A percentile compares a stretch with the other conserved stretches of the same genome.
These are phyloP conservation scores for Opisthograptis luteolata DNA, from an alignment of 2,888 invertebrate species.

Conservation along the genomic window DNA sequence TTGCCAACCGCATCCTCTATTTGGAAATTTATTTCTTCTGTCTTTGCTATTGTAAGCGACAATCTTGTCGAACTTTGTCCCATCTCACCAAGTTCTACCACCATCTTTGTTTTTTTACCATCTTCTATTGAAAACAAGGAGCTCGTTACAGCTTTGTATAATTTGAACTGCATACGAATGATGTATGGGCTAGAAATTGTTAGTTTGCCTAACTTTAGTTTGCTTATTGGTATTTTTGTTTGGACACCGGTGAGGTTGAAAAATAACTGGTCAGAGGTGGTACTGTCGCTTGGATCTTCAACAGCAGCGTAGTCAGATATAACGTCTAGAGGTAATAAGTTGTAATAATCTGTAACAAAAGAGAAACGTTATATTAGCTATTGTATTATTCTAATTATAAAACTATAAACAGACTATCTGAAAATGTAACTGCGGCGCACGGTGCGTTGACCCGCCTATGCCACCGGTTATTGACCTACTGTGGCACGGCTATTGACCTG, in stretches of 20 bases:
- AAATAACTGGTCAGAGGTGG: slow-evolving; percentile 3
- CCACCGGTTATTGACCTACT: no score
- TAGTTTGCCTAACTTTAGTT: slow-evolving; percentile 29
- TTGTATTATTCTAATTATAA: no score
- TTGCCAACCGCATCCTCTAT: slow-evolving; percentile 15
- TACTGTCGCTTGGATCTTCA: slow-evolving; percentile 3
- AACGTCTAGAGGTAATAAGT: slow-evolving; percentile 37
- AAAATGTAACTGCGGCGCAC: no score
- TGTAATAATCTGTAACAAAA: slow-evolving; percentile 53
- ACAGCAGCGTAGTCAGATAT: background rate
- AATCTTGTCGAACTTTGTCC: slow-evolving; percentile 30
- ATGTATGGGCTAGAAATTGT: slow-evolving; percentile 51
- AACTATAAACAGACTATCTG: no score
- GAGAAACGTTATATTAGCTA: slow-evolving; percentile 4
- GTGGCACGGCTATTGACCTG: no score
- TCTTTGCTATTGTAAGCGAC: slow-evolving; percentile 17
- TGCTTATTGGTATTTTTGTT: slow-evolving; percentile 29
- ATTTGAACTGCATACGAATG: slow-evolving; percentile 53
- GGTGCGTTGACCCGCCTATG: no score
- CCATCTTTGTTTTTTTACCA: slow-evolving; percentile 15
- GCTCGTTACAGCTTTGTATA: slow-evolving; percentile 19
- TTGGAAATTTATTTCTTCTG: slow-evolving; percentile 12
- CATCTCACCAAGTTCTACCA: background rate
- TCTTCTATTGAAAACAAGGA: slow-evolving; percentile 58
- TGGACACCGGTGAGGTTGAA: slow-evolving; percentile 21